Base-by-base conservation (phyloP, 1,140 invertebrate species). In the Pteromalus puparum region DNA sequence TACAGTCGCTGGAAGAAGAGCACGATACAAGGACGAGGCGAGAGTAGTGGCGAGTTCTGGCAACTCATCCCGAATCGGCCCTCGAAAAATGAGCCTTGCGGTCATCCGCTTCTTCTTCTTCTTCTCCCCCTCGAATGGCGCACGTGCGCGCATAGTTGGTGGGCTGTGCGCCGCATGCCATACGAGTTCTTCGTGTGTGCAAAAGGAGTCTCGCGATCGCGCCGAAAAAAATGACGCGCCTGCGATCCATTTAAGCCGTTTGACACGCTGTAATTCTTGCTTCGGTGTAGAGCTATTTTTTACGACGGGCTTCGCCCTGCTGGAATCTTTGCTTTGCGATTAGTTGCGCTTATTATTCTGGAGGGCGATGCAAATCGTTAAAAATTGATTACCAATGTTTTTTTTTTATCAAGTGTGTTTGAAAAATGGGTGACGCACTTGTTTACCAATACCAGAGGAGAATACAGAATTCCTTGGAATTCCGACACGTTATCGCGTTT, bases 221-320 rank as follows among this genome's bases (percentile, higher is more conserved):
- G 53, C 53, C 6, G 46, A 48, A 13, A 48, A 48, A 48, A 48
- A 48, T 48, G 46, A 48, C 46, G 46, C 46, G 46, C 46, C 53
- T 21, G 53, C 53, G 53, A n/a, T 61, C 53, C 21, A n/a, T 61
- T 61, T 61, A 61, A 21, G 53, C 38, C 6, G 18, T 61, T 61
- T 61, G 53, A 61, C 53, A 61, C 53, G 53, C 53, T 61, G 53
- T 61, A 61, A 61, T 61, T 61, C 53, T 61, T 61, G 53, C 53
- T 61, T 61, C 53, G 53, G 53, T n/a, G 21, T 0, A 21, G 21
- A 5, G 53, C 15, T 61, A 21, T 61, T 61, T 61, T 61, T 21
- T n/a, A 61, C 21, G 18, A n/a, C 53, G 15, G 6, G 53, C n/a
- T 61, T n/a, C 7, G 53, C 53, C 6, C 53, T 1, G 53, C 53